Evolutionary conservation across 53 echinoderm and acorn worm genomes (phyloP).

Genomic region (Apostichopus leukothele): DNA sequence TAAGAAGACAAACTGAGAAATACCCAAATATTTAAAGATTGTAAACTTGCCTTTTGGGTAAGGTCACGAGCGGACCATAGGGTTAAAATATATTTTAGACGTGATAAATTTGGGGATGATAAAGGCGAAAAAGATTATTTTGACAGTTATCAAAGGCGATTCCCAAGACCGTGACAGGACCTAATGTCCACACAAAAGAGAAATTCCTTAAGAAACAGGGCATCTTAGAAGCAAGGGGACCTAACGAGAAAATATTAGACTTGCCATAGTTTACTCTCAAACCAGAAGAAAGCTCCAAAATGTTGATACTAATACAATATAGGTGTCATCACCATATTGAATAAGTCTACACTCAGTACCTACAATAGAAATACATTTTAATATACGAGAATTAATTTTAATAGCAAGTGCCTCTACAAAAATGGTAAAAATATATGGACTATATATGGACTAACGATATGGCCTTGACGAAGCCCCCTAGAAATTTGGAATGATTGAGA

Average conservation of each 20-base stretch:
- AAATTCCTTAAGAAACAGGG: neutral
- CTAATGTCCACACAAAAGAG: neutral
- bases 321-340: too few species aligned
- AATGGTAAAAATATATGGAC: neutral
- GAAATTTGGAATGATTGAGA: neutral
- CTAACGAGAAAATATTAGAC: slow-evolving; percentile 1
- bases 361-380: neutral
- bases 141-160: slow-evolving; percentile 10
- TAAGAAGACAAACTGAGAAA: slow-evolving; percentile 12
- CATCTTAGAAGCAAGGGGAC: neutral
- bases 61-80: slow-evolving; percentile 6
- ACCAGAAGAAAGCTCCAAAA: slow-evolving; percentile 10
- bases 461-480: neutral
- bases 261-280: slow-evolving; percentile 19
- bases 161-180: slow-evolving; percentile 6
- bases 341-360: neutral
- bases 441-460: neutral
- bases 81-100: neutral
- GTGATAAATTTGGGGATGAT: neutral
- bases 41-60: neutral
- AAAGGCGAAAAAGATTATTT: neutral
- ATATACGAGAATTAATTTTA: neutral
- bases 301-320: too few species aligned
- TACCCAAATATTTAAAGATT: neutral
- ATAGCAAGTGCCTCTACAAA: neutral